Conservation (phyloP, 2,888 invertebrate species). For the Lasioglossum calceatum region DNA sequence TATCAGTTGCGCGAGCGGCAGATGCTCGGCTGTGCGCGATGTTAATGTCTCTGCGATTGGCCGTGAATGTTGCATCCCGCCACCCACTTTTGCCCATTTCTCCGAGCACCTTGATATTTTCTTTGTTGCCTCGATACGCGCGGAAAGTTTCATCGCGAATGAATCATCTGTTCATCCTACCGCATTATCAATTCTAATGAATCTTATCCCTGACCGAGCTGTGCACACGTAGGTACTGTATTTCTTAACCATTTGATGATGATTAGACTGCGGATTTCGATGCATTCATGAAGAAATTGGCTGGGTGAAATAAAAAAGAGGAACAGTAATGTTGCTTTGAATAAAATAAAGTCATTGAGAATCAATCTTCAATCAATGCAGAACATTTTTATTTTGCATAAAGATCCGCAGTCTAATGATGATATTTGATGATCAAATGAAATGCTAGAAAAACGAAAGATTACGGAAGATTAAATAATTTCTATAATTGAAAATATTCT, state of each 20-base stretch:
- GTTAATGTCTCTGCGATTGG: conserved; percentile 72
- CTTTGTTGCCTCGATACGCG: background rate
- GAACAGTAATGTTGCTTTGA: too few species aligned
- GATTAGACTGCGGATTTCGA: too few species aligned
- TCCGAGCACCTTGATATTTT: background rate
- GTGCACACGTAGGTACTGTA: background rate
- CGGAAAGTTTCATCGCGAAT: background rate
- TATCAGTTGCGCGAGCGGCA: conserved; percentile 72
- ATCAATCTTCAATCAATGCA: too few species aligned
- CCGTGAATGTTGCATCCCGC: conserved; percentile 54
- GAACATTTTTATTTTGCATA: too few species aligned
- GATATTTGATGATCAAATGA: too few species aligned
- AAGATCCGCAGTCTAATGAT: too few species aligned
- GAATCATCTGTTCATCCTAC: background rate
- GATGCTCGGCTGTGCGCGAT: conserved; percentile 69
- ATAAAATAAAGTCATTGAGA: too few species aligned
- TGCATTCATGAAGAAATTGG: too few species aligned
- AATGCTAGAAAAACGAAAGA: too few species aligned
- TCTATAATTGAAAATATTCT: too few species aligned
- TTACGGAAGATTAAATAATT: too few species aligned
- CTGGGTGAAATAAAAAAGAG: too few species aligned
- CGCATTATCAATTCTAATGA: background rate
- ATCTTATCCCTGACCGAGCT: background rate
- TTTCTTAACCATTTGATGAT: background rate
- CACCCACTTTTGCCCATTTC: conserved; percentile 24